Evolutionary conservation across 1,140 invertebrate genomes (phyloP).

Genomic region (Heterodera schachtii): DNA sequence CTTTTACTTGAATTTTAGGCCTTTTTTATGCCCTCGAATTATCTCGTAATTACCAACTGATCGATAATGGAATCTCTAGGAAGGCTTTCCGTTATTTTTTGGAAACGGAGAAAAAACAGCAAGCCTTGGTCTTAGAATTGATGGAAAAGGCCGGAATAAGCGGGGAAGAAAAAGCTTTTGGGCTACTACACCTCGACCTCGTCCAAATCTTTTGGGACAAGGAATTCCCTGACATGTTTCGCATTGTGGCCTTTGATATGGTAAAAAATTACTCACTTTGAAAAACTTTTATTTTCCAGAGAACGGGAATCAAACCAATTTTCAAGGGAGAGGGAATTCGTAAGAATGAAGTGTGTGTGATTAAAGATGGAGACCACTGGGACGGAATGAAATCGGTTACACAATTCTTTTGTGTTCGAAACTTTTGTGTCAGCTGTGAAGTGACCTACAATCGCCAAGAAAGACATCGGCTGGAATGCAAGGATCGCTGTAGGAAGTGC

Average conservation of each 20-base stretch:
- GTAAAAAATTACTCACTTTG: neutral
- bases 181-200: neutral
- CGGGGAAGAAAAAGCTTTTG: neutral
- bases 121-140: neutral
- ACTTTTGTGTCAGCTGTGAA: conserved; percentile 13
- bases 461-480: neutral
- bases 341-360: too few relatives aligned
- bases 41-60: neutral
- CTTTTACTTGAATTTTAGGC: neutral
- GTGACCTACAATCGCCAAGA: neutral
- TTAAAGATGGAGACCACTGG: too few relatives aligned
- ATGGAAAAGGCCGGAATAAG: neutral
- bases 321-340: neutral
- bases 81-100: neutral
- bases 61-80: neutral
- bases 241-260: neutral
- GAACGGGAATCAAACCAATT: neutral
- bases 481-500: neutral
- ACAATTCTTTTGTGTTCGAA: too few relatives aligned
- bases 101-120: neutral
- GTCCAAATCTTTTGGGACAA: neutral
- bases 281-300: neutral
- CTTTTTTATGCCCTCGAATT: neutral
- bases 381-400: too few relatives aligned
- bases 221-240: neutral